phyloP scores from a whole-genome alignment of 92 coral and sea anemone species.

The Chrysogorgia sp. region DNA sequence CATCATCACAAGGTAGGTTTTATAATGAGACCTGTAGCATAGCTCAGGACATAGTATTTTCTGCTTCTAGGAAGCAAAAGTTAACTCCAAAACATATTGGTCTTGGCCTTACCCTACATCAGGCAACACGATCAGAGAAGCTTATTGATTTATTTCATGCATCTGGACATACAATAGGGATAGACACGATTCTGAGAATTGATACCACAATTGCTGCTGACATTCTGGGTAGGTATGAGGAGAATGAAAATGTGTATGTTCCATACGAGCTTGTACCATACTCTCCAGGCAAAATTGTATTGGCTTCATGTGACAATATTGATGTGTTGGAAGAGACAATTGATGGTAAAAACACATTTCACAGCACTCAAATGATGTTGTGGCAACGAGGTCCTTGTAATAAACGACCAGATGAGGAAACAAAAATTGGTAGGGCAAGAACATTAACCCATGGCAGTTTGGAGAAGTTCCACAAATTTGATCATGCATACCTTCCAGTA shows the following conservation, averaged over 20 bases:
- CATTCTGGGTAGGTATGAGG: constrained; percentile 30
- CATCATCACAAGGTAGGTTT: neutral
- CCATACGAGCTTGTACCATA: constrained; percentile 42
- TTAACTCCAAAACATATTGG: constrained; percentile 69
- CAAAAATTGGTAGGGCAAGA: constrained; percentile 11
- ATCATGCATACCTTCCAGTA: neutral
- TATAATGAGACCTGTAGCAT: constrained; percentile 34
- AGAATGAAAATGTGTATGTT: constrained; percentile 38
- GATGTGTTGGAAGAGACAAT: constrained; percentile 50
- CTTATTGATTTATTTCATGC: constrained; percentile 62
- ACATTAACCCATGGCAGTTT: neutral
- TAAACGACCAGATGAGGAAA: neutral
- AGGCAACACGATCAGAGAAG: constrained; percentile 70
- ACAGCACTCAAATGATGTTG: constrained; percentile 46
- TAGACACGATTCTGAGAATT: constrained; percentile 28
- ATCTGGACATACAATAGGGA: constrained; percentile 42
- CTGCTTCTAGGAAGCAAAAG: constrained; percentile 48
- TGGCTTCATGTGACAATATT: constrained; percentile 43
- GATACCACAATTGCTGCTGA: constrained; percentile 49
- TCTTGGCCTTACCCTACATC: constrained; percentile 66
- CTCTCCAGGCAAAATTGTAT: constrained; percentile 28
- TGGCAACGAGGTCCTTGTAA: constrained; percentile 55
- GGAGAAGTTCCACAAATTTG: constrained; percentile 1
- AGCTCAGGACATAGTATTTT: constrained; percentile 65
- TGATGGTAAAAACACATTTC: constrained; percentile 51